These are phyloP conservation scores for Ochlodes sylvanus DNA, from an alignment of 2,888 invertebrate species.

Conservation along the genomic window DNA sequence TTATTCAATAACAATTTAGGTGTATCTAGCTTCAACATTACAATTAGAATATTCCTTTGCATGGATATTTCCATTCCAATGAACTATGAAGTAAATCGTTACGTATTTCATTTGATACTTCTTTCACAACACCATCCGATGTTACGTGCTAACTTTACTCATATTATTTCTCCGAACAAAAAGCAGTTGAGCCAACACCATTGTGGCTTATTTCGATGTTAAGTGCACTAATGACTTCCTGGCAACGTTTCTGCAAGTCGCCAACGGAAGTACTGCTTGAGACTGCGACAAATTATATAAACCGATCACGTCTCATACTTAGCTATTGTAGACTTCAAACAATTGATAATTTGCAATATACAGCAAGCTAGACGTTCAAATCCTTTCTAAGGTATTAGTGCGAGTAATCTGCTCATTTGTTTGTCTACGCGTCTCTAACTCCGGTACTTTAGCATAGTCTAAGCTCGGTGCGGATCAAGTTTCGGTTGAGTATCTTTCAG, in stretches of 20 bases:
- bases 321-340: conserved; percentile 31
- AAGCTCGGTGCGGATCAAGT: conserved; percentile 33
- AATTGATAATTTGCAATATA: conserved; percentile 15
- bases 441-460: conserved; percentile 21
- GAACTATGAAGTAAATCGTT: neutral
- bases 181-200: conserved; percentile 34
- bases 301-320: conserved; percentile 51
- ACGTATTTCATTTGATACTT: neutral
- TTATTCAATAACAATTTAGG: neutral
- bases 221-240: conserved; percentile 58
- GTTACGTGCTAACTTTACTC: conserved; percentile 24
- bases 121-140: conserved; percentile 1
- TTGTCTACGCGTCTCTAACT: conserved; percentile 25
- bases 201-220: conserved; percentile 50
- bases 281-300: conserved; percentile 50
- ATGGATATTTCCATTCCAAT: neutral
- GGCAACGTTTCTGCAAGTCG: conserved; percentile 47
- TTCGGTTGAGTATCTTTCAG: conserved; percentile 26
- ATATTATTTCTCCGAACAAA: conserved; percentile 31
- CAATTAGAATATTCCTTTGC: neutral
- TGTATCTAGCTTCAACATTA: neutral
- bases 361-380: neutral
- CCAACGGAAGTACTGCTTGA: conserved; percentile 50
- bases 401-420: conserved; percentile 32
- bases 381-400: conserved; percentile 22